Conservation (phyloP, 2,797 vertebrate genomes). For the Trachurus trachurus region DNA sequence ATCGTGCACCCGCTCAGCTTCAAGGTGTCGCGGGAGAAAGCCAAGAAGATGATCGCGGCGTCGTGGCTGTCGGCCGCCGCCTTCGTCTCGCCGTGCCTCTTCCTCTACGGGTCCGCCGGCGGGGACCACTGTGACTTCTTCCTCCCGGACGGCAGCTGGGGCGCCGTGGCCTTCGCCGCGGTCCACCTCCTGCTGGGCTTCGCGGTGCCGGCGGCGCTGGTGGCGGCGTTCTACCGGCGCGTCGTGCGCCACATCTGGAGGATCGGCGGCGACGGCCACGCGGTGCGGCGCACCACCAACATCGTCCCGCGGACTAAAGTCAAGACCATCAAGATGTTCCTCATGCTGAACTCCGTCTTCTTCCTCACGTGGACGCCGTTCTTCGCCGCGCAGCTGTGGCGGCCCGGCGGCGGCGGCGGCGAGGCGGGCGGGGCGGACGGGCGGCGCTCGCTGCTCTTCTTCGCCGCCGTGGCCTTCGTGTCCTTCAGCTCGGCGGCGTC, state of each 20-base stretch:
- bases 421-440: too few species aligned
- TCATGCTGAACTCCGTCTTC: conserved; percentile 92
- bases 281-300: conserved; percentile 94
- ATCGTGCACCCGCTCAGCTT: conserved; percentile 95
- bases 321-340: conserved; percentile 98
- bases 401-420: too few species aligned
- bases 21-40: conserved; percentile 95
- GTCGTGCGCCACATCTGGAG: conserved; percentile 96
- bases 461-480: conserved; percentile 88
- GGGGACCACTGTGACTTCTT: conserved; percentile 93
- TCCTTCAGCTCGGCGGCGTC: conserved; percentile 94
- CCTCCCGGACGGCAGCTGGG: conserved; percentile 86
- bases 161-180: conserved; percentile 83
- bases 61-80: conserved; percentile 90
- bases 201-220: conserved; percentile 87
- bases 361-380: conserved; percentile 95
- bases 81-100: conserved; percentile 88
- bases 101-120: conserved; percentile 88
- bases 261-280: conserved; percentile 89
- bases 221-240: conserved; percentile 92
- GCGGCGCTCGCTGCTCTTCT: conserved; percentile 86
- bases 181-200: conserved; percentile 89
- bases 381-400: conserved; percentile 92
- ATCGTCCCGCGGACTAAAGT: conserved; percentile 97
- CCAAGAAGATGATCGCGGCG: conserved; percentile 93